Conservation (phyloP, 2,113 vertebrate species). For the Micronisus gabar region DNA sequence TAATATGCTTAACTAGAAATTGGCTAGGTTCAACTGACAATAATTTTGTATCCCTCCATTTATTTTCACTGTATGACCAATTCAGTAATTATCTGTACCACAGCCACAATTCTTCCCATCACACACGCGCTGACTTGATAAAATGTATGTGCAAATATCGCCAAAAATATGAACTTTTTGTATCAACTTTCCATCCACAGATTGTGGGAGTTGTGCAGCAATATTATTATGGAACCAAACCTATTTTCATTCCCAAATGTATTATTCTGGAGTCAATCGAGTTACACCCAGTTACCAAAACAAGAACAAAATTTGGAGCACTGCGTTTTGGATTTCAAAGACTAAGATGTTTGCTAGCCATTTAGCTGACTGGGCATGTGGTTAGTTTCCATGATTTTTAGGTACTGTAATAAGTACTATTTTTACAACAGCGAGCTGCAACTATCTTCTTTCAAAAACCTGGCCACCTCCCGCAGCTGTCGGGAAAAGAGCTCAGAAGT, state of each 20-base stretch:
- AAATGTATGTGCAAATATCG: not conserved
- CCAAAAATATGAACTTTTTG: not conserved
- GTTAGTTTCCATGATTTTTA: not conserved
- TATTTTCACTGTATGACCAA: not conserved
- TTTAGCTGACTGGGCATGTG: not conserved
- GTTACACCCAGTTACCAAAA: not conserved
- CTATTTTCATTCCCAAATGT: not conserved
- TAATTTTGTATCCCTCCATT: not conserved
- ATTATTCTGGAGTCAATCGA: not conserved
- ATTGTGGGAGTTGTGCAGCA: not conserved
- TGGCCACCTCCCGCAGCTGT: not conserved
- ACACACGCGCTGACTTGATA: not conserved
- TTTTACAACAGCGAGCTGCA: not conserved
- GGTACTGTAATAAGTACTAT: not conserved
- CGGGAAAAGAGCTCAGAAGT: not conserved
- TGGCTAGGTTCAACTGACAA: not conserved
- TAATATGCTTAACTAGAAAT: not conserved
- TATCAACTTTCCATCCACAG: not conserved
- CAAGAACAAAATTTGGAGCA: not conserved
- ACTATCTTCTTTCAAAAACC: slow-evolving; percentile 3
- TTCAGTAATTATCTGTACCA: not conserved
- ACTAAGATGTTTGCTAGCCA: not conserved
- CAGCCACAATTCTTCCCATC: not conserved
- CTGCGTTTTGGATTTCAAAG: not conserved
- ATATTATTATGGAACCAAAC: not conserved